Percentiles rank a stretch among this genome's conserved stretches.
These are phyloP conservation scores for Philopedon plagiatum DNA, from an alignment of 2,888 invertebrate genomes.

Conservation along the genomic window DNA sequence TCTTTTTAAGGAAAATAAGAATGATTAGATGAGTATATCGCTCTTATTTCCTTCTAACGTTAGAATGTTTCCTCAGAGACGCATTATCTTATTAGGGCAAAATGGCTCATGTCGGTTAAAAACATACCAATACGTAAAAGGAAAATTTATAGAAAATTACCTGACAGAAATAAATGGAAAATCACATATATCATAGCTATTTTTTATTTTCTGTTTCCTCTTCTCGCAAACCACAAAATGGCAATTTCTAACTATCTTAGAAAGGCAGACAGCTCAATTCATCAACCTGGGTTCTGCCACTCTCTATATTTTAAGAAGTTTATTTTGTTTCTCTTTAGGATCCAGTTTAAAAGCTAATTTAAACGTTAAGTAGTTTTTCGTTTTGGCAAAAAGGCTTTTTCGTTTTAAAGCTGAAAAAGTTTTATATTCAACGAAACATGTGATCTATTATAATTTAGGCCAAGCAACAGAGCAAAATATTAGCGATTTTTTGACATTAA, in stretches of 20 bases:
- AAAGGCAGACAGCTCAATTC: constrained; percentile 33
- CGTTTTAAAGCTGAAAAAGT: background rate
- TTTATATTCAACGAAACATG: too few species aligned
- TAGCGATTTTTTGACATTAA: too few species aligned
- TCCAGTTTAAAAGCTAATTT: constrained; percentile 36
- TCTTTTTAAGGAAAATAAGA: too few species aligned
- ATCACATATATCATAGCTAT: constrained; percentile 7
- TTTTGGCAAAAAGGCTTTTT: background rate
- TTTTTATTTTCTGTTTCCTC: constrained; percentile 12
- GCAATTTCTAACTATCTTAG: constrained; percentile 39
- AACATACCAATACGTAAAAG: background rate
- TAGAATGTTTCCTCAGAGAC: too few species aligned
- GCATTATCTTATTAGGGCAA: background rate
- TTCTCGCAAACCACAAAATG: constrained; percentile 15
- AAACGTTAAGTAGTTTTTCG: constrained; percentile 35
- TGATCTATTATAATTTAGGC: too few species aligned
- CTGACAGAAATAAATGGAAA: background rate
- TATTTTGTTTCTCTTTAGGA: constrained; percentile 19
- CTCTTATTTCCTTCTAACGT: too few species aligned
- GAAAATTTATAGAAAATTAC: background rate
- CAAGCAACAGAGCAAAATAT: too few species aligned
- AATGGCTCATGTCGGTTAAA: background rate
- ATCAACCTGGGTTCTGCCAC: constrained; percentile 38
- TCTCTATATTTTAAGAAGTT: constrained; percentile 33
- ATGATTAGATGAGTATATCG: too few species aligned